Evolutionary conservation across 2,797 vertebrate species (phyloP).

Genomic region (Gymnothorax reevesii): DNA sequence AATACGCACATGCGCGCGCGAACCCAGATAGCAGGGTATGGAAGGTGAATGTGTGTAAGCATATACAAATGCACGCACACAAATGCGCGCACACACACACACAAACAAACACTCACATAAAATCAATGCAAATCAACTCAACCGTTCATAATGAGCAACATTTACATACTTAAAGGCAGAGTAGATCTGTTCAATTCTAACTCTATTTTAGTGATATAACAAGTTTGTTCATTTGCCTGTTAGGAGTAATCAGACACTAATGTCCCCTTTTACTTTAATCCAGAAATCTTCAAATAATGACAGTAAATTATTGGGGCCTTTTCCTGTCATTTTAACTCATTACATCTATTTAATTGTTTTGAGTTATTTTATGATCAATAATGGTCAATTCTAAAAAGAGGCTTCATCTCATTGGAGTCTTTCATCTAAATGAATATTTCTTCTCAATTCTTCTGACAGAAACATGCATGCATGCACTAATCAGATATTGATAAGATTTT

Average conservation of each 20-base stretch:
- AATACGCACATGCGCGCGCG: too few species aligned
- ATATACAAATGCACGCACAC: too few species aligned
- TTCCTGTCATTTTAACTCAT: not conserved
- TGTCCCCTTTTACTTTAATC: not conserved
- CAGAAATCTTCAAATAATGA: not conserved
- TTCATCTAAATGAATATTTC: not conserved
- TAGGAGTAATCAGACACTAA: not conserved
- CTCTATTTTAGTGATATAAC: not conserved
- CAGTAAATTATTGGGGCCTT: not conserved
- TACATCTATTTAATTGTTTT: not conserved
- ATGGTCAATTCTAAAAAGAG: not conserved
- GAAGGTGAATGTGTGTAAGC: too few species aligned
- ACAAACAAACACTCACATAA: not conserved
- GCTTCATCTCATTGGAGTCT: not conserved
- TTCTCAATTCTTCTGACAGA: not conserved
- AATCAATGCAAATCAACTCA: not conserved
- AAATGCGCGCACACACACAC: not conserved
- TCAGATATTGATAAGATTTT: conserved; percentile 14
- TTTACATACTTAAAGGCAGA: not conserved
- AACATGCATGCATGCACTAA: conserved; percentile 48
- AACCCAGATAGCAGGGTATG: too few species aligned
- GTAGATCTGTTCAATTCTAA: not conserved
- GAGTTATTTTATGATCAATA: not conserved
- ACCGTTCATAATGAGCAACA: not conserved
- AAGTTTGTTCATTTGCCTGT: not conserved